A percentile compares a stretch with the other conserved stretches of the same genome.
phyloP scores from a whole-genome alignment of 37 sponge, comb jelly and placozoan genomes.

The Halichondria panicea region DNA sequence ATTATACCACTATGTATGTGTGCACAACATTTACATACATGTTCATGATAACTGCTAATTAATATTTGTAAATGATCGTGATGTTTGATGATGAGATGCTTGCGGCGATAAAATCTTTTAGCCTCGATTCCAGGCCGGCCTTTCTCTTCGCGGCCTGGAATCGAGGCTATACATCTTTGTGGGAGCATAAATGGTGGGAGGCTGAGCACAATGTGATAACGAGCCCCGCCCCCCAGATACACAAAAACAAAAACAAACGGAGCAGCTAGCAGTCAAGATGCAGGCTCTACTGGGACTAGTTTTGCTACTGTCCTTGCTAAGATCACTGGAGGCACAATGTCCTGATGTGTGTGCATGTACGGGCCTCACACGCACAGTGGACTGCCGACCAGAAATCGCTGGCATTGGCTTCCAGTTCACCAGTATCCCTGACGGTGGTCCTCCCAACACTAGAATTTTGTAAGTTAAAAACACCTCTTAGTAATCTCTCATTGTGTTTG shows the following conservation, averaged over 20 bases:
- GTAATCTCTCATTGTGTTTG: background rate
- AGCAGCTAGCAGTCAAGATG: background rate
- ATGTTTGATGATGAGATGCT: background rate
- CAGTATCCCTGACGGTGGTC: background rate
- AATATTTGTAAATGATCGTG: background rate
- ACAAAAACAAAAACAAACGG: background rate
- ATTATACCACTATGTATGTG: too few species aligned
- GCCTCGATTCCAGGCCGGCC: background rate
- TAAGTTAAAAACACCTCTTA: background rate
- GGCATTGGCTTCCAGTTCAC: slow-evolving; percentile 21
- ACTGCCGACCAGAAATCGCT: slow-evolving; percentile 14
- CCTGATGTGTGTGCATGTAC: slow-evolving; percentile 2
- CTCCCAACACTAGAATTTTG: background rate
- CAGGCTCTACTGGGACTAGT: background rate
- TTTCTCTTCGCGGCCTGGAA: background rate
- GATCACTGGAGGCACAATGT: slow-evolving; percentile 9
- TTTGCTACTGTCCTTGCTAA: too few species aligned
- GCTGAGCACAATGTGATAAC: background rate
- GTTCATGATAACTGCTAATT: background rate
- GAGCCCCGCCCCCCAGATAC: slow-evolving; percentile 56
- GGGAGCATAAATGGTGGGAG: background rate
- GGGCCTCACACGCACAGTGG: background rate
- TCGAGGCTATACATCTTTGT: background rate
- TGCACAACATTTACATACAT: background rate
- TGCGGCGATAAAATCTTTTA: too few species aligned